These are phyloP conservation scores for Nesidiocoris tenuis DNA, from an alignment of 2,888 invertebrate genomes.

Conservation along the genomic window DNA sequence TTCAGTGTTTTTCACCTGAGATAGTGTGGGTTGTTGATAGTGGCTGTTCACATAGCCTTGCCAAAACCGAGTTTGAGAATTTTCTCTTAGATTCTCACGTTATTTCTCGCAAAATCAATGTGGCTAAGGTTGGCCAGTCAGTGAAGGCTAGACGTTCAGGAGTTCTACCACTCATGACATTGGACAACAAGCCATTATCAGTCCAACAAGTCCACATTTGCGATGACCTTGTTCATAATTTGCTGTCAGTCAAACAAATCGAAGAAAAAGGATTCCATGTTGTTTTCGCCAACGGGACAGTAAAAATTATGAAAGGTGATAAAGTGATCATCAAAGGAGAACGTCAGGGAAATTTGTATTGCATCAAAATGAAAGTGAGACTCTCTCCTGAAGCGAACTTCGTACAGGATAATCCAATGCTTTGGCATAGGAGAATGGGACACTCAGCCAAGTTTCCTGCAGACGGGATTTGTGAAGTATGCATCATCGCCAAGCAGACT, in stretches of 20 bases:
- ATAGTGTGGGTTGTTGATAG: slow-evolving; percentile 14
- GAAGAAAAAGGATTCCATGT: not conserved
- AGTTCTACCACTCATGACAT: not conserved
- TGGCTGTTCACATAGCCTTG: not conserved
- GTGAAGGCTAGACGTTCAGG: not conserved
- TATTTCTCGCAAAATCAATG: not conserved
- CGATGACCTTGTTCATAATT: slow-evolving; percentile 1
- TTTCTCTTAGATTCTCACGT: not conserved
- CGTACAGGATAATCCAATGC: not conserved
- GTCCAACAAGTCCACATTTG: slow-evolving; percentile 3
- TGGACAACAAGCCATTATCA: not conserved
- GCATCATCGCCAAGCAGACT: slow-evolving; percentile 10
- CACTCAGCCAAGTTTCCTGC: slow-evolving; percentile 5
- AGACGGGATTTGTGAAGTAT: not conserved
- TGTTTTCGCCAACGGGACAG: not conserved
- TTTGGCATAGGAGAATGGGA: not conserved
- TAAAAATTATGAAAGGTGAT: not conserved
- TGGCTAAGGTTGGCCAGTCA: slow-evolving; percentile 4
- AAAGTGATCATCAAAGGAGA: slow-evolving; percentile 1
- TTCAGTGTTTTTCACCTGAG: not conserved
- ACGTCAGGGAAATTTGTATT: slow-evolving; percentile 8
- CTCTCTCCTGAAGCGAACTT: not conserved
- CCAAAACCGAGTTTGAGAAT: not conserved
- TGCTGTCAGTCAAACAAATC: slow-evolving; percentile 12
- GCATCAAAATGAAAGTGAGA: not conserved